Conservation (phyloP, 2,797 vertebrate genomes). For the Paedocypris micromegethes region DNA sequence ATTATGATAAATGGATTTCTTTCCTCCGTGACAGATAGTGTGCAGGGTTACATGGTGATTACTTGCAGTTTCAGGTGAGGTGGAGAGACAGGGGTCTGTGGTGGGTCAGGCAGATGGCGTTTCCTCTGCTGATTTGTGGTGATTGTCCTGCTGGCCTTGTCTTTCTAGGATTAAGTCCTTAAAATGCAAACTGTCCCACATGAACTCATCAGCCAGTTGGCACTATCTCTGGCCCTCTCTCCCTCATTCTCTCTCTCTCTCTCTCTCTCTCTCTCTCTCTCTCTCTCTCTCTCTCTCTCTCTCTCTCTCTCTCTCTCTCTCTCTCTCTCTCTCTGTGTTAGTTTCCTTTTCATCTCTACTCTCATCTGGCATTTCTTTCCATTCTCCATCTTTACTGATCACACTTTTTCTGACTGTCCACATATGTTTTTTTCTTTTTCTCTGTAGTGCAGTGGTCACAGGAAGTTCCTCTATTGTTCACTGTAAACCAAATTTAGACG, state of each 20-base stretch:
- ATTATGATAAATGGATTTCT: slow-evolving; percentile 28
- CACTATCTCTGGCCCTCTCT: slow-evolving; percentile 7
- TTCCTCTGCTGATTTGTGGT: slow-evolving; percentile 39
- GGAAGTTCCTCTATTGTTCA: no score
- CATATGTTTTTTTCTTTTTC: no score
- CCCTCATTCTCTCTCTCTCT: slow-evolving; percentile 1
- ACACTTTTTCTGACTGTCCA: no score
- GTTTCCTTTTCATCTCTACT: not conserved
- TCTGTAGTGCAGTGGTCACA: no score
- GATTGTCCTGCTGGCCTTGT: slow-evolving; percentile 33
- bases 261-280: slow-evolving; percentile 14
- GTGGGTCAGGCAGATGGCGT: slow-evolving; percentile 40
- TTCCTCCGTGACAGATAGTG: slow-evolving; percentile 22
- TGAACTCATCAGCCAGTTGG: slow-evolving; percentile 26
- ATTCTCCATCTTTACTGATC: no score
- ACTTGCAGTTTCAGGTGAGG: slow-evolving; percentile 11
- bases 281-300: slow-evolving; percentile 9
- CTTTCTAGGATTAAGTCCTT: slow-evolving; percentile 39
- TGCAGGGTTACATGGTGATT: slow-evolving; percentile 21
- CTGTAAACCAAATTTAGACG: no score
- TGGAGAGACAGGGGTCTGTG: slow-evolving; percentile 17
- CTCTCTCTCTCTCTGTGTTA: slow-evolving; percentile 9
- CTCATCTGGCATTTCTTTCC: no score
- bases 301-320: slow-evolving; percentile 1
- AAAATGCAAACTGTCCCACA: slow-evolving; percentile 40